Evolutionary conservation across 2,888 invertebrate genomes (phyloP).

Genomic region (Calephelis perditalis): DNA sequence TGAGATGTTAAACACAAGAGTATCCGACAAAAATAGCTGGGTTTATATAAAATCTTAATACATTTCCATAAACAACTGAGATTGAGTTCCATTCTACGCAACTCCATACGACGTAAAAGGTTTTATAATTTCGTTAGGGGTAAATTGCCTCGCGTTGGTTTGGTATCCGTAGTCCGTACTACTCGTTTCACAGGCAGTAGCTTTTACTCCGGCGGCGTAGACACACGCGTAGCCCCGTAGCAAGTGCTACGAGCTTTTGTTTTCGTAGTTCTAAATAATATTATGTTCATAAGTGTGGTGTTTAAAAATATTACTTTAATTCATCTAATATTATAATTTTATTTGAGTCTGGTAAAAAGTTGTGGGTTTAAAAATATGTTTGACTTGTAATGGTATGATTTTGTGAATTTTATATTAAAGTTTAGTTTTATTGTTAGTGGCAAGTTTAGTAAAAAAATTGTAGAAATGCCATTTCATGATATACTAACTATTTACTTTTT

Average conservation of each 20-base stretch:
- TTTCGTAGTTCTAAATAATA: background rate
- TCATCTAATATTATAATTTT: background rate
- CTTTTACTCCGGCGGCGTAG: conserved; percentile 15
- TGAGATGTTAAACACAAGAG: too few species aligned
- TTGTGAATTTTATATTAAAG: background rate
- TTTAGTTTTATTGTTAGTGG: too few species aligned
- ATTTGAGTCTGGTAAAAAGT: background rate
- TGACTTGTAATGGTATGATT: background rate
- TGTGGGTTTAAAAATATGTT: background rate
- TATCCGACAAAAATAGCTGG: too few species aligned
- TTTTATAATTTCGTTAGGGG: conserved; percentile 9
- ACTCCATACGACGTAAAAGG: conserved; percentile 4
- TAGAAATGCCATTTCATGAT: too few species aligned
- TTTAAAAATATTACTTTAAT: background rate
- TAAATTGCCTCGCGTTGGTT: background rate
- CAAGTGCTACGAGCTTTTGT: conserved; percentile 1
- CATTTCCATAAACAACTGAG: background rate
- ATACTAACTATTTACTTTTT: too few species aligned
- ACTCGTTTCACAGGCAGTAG: conserved; percentile 1
- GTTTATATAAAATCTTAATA: background rate
- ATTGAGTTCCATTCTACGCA: background rate
- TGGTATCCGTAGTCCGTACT: background rate
- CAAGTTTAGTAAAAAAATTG: too few species aligned
- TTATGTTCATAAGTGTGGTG: conserved; percentile 2
- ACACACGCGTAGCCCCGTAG: conserved; percentile 22